Evolutionary conservation across 2,797 vertebrate species (phyloP), one percentile per base, ranked within the genome.

Genomic region (Lithobates pipiens): DNA sequence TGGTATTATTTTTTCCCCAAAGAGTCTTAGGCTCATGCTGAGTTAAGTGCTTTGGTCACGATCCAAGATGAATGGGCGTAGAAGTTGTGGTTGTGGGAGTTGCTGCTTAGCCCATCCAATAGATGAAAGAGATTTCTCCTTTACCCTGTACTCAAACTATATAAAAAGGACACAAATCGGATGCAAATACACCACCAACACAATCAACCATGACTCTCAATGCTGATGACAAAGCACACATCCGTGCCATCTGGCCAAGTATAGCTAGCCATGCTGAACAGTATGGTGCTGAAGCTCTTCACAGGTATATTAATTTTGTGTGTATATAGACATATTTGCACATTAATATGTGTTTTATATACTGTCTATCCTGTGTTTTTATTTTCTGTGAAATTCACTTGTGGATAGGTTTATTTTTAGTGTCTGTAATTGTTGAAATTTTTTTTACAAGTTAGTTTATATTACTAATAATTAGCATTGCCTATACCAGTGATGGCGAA

Each of bases 181-280:
- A 16, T 67, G 42, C 15, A 50, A 15, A 21, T 23, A 44, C 27
- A 85, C 54, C n/a, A 5, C 57, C 61, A 80, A 25, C 44, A 29
- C 8, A 77, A 77, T 2, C 44, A 63, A 79, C 68, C 80, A 86
- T 86, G 85, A 61, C 57, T 78, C 85, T 86, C 54, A 46, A 46
- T 27, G 61, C 70, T 69, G 85, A 86, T 18, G 96, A 97, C 94
- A 97, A 96, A 90, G 0, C 0, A 32, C n/a, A 90, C 13, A 89
- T 97, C 88, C 94, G 87, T 89, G 0, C 0, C 73, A 6, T 91
- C 85, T 96, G 95, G 94, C 0, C 0, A 16, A 91, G 92, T 77
- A 4, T 94, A 0, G 1, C 86, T 1, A 0, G 8, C 2, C 91
- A 92, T 0, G 6, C 23, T 0, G 94, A 91, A 0, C 86, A 90